phyloP scores from a whole-genome alignment of 2,797 vertebrate species.

The Halcyon smyrnensis region DNA sequence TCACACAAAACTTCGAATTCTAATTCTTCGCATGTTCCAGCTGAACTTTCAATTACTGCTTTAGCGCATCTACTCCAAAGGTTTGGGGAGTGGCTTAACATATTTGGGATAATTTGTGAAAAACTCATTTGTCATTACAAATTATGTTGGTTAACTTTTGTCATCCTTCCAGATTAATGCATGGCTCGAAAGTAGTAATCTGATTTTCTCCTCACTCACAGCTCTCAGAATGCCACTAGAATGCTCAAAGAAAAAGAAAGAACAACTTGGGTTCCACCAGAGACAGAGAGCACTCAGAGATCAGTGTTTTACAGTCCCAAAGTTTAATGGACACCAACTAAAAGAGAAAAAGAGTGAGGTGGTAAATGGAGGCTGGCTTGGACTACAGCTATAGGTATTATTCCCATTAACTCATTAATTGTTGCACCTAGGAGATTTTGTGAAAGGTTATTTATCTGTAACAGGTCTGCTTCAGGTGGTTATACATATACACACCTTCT shows the following conservation, averaged over 20 bases:
- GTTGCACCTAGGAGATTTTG: background rate
- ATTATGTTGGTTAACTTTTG: background rate
- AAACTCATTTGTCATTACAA: background rate
- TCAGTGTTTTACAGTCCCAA: background rate
- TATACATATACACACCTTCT: background rate
- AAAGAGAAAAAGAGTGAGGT: background rate
- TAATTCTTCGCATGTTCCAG: background rate
- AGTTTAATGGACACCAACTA: background rate
- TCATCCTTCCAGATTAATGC: background rate
- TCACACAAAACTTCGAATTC: background rate
- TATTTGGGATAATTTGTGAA: background rate
- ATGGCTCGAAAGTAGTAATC: background rate
- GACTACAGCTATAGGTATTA: background rate
- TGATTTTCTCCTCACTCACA: background rate
- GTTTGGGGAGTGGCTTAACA: background rate
- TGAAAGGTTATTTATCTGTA: background rate
- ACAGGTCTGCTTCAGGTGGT: background rate
- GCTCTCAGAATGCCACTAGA: background rate
- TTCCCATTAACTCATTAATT: background rate
- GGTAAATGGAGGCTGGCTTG: background rate
- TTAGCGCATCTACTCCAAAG: background rate
- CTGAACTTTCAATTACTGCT: background rate
- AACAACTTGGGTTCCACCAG: background rate
- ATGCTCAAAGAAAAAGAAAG: background rate
- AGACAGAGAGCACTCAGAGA: background rate